A percentile compares a stretch with the other conserved stretches of the same genome.
Evolutionary conservation across 2,888 invertebrate genomes (phyloP).

Genomic region (Lycophotia porphyrea): DNA sequence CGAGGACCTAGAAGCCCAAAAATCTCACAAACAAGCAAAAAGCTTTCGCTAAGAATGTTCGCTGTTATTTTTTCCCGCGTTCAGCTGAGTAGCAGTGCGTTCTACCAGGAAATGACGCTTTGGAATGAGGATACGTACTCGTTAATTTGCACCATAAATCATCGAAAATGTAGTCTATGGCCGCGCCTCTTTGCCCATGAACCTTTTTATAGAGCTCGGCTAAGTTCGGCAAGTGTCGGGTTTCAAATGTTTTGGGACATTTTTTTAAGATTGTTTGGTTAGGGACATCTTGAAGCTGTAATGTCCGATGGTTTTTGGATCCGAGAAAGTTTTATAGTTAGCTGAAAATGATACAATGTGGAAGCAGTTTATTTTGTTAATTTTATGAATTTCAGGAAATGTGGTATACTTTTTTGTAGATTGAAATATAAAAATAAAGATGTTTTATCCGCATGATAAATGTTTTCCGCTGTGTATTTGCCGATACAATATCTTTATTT

Average conservation of each 20-base stretch:
- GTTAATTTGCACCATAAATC: conserved; percentile 90
- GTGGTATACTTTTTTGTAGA: background rate
- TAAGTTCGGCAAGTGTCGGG: conserved; percentile 75
- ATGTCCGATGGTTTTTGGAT: conserved; percentile 48
- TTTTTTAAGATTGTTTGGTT: conserved; percentile 69
- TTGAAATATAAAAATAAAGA: background rate
- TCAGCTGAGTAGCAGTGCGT: conserved; percentile 82
- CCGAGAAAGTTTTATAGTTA: conserved; percentile 41
- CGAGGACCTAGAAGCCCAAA: conserved; percentile 47
- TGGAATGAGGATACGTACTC: conserved; percentile 90
- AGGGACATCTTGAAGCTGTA: conserved; percentile 54
- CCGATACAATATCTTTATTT: no score
- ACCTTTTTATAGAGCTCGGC: conserved; percentile 55
- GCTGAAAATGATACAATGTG: conserved; percentile 25
- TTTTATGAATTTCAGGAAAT: conserved; percentile 27
- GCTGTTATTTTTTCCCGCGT: conserved; percentile 80
- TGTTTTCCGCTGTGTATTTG: background rate
- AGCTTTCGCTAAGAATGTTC: conserved; percentile 75
- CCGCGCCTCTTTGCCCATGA: conserved; percentile 82
- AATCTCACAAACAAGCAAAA: conserved; percentile 66
- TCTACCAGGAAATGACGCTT: conserved; percentile 90
- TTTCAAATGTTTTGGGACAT: conserved; percentile 78
- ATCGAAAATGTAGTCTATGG: conserved; percentile 87
- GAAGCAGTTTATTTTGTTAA: conserved; percentile 14
- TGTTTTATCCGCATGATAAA: background rate